Evolutionary conservation across 2,797 vertebrate species (phyloP).

Genomic region (Acropternis orthonyx): DNA sequence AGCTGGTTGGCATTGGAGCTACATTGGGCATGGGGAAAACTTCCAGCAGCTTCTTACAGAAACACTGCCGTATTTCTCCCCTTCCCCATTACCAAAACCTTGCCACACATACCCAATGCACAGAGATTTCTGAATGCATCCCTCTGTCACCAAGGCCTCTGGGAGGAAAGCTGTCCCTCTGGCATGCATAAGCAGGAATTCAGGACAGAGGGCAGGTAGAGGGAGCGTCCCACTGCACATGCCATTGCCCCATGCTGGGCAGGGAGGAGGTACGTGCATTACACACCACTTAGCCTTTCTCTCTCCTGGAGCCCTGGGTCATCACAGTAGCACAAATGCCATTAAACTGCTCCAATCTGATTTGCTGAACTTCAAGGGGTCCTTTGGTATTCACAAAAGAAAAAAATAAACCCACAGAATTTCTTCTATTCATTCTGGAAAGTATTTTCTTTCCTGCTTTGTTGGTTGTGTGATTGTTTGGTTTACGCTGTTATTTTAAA

Average conservation of each 20-base stretch:
- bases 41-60: background rate
- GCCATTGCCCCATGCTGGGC: background rate
- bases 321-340: background rate
- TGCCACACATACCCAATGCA: background rate
- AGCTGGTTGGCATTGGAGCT: background rate
- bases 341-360: background rate
- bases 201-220: background rate
- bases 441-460: constrained; percentile 35
- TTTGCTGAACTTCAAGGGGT: background rate
- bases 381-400: background rate
- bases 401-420: background rate
- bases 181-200: background rate
- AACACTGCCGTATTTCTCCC: background rate
- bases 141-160: background rate
- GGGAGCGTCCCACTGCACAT: background rate
- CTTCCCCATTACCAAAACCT: background rate
- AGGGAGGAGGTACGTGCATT: background rate
- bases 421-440: constrained; percentile 16
- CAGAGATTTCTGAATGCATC: background rate
- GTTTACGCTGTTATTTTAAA: constrained; percentile 15
- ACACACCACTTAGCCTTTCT: background rate
- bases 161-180: background rate
- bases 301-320: background rate
- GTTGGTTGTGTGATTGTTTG: background rate
- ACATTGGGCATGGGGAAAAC: background rate